Percentiles rank a stretch among this genome's conserved stretches.
Conservation (phyloP, 2,113 vertebrate genomes). For the Cettia cetti region DNA sequence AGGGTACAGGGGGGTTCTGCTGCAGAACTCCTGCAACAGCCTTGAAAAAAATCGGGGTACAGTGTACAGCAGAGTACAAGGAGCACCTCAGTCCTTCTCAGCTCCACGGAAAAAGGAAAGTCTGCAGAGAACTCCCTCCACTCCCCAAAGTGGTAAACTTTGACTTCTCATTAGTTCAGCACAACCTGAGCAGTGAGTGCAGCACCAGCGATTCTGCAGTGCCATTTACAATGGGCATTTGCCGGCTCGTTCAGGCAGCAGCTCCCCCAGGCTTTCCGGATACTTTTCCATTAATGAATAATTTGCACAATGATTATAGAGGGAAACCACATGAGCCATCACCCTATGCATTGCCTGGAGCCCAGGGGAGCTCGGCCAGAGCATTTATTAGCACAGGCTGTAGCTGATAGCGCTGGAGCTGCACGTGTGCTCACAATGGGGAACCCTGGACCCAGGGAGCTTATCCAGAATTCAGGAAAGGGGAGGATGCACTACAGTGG, state of each 20-base stretch:
- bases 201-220: background rate
- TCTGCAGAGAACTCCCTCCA: background rate
- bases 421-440: accelerated
- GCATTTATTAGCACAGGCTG: background rate
- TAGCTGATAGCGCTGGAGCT: accelerated
- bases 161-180: background rate
- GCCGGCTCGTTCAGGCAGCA: background rate
- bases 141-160: background rate
- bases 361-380: background rate
- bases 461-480: accelerated
- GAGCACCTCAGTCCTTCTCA: background rate
- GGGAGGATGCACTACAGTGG: accelerated
- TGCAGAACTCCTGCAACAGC: background rate
- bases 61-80: accelerated
- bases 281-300: conserved; percentile 3
- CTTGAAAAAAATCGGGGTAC: background rate
- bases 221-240: background rate
- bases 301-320: conserved; percentile 16
- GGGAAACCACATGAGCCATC: background rate
- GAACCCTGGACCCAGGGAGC: accelerated
- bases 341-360: background rate
- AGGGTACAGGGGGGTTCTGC: background rate
- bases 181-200: background rate
- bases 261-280: background rate
- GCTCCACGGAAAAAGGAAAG: background rate